Conservation (phyloP, 2,888 invertebrate species). For the Drosophila nr. fundita region DNA sequence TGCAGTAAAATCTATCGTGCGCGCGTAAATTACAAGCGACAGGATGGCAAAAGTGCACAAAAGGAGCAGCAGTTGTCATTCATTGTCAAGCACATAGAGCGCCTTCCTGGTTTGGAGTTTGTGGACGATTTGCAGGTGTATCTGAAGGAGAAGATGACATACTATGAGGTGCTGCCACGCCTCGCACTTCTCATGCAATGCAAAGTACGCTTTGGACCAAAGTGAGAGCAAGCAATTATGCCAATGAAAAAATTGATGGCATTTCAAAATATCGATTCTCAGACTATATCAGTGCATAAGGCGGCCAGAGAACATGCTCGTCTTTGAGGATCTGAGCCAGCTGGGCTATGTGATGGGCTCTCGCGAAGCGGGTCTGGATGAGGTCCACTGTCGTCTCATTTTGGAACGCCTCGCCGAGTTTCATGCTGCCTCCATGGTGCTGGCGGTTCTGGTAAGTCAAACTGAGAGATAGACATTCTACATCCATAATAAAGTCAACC, state of each 20-base stretch:
- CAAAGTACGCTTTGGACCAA: conserved; percentile 75
- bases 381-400: conserved; percentile 85
- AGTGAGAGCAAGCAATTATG: conserved; percentile 49
- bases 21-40: conserved; percentile 54
- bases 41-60: not conserved
- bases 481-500: not conserved
- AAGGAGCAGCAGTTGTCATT: conserved; percentile 33
- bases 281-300: conserved; percentile 77
- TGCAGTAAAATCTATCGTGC: conserved; percentile 82
- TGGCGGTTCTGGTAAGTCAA: conserved; percentile 85
- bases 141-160: conserved; percentile 85
- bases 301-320: conserved; percentile 73
- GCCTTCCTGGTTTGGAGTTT: conserved; percentile 57
- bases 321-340: conserved; percentile 84
- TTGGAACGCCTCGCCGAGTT: conserved; percentile 86
- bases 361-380: conserved; percentile 86
- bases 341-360: conserved; percentile 86
- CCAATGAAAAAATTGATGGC: too few relatives aligned
- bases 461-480: not conserved
- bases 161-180: conserved; percentile 82
- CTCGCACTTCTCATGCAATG: conserved; percentile 83
- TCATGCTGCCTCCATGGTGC: conserved; percentile 86
- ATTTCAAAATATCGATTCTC: not conserved
- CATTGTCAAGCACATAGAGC: conserved; percentile 70
- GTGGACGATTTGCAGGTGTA: conserved; percentile 84